Percentiles rank a stretch among this genome's conserved stretches.
Conservation (phyloP, 2,797 vertebrate genomes). For the Anas georgica region DNA sequence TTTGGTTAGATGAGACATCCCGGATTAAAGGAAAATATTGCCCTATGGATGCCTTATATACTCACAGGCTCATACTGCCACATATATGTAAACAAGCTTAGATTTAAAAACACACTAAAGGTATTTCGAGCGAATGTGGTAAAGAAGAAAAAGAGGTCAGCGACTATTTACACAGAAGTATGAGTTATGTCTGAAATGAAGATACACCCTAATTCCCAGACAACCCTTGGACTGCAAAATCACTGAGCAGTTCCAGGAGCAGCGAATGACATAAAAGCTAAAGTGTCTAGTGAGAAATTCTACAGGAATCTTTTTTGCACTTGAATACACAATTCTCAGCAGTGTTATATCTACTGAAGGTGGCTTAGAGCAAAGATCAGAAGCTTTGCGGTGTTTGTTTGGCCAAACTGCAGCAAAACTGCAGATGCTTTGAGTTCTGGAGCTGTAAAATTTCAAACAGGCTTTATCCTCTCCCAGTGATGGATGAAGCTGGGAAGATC, state of each 20-base stretch:
- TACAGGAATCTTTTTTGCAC: conserved; percentile 8
- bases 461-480: neutral
- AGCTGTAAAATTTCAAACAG: neutral
- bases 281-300: conserved; percentile 40
- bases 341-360: neutral
- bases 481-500: neutral
- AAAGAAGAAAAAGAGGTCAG: conserved; percentile 43
- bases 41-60: neutral
- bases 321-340: conserved; percentile 13
- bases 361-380: neutral
- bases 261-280: conserved; percentile 44
- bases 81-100: neutral
- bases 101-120: neutral
- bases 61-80: neutral
- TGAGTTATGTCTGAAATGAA: conserved; percentile 71
- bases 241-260: conserved; percentile 40
- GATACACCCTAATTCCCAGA: conserved; percentile 66
- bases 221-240: conserved; percentile 45
- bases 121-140: neutral
- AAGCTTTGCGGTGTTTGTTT: neutral
- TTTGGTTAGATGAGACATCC: neutral
- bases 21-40: neutral
- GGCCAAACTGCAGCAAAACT: neutral
- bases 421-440: neutral
- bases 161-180: conserved; percentile 55